Evolutionary conservation across 1,140 invertebrate species (phyloP), one percentile per base, ranked within the genome.

Genomic region (Lordiphosa mommai): DNA sequence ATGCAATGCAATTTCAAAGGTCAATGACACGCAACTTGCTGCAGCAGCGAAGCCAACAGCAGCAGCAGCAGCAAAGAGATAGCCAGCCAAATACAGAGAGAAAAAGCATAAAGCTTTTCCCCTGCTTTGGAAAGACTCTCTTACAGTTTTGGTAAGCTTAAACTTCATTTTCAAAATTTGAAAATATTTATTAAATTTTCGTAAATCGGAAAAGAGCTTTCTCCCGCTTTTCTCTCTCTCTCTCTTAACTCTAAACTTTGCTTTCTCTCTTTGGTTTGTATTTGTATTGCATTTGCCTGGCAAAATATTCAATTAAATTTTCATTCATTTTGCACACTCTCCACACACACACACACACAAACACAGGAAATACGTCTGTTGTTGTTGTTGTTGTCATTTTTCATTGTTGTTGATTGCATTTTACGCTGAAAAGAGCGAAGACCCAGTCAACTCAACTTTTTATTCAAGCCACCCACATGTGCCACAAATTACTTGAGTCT

Each of bases 1-100:
- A 80, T 61, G 71, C 60, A 70, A 86, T 82, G 79, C 84, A 86
- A 87, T 87, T 87, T 73, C 77, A 86, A 87, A 86, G 84, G 84
- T 86, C 84, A 86, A 86, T 86, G 84, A 86, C 84, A 86, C 85
- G 60, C 65, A 65, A 60, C 82, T 48, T 64, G 67, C 77, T 72
- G 71, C 67, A 29, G 16, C 8, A 10, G 8, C 36, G 10, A 17
- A 10, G 23, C 44, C 10, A 50, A 12, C 27, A 8, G 17, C 27
- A 8, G 16, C 41, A 47, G 7, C 2, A n/a, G 46, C 47, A 65
- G 61, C 52, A 60, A 49, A 43, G 33, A 47, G 50, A 49, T 49
- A 71, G n/a, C 55, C 23, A 14, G 46, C 8, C 16, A 51, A 32
- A 61, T 68, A 59, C 13, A 36, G 49, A 65, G 66, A 67, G 52